A percentile compares a stretch with the other conserved stretches of the same genome.
Evolutionary conservation across 2,113 vertebrate species (phyloP).

Genomic region (Labeo catla): DNA sequence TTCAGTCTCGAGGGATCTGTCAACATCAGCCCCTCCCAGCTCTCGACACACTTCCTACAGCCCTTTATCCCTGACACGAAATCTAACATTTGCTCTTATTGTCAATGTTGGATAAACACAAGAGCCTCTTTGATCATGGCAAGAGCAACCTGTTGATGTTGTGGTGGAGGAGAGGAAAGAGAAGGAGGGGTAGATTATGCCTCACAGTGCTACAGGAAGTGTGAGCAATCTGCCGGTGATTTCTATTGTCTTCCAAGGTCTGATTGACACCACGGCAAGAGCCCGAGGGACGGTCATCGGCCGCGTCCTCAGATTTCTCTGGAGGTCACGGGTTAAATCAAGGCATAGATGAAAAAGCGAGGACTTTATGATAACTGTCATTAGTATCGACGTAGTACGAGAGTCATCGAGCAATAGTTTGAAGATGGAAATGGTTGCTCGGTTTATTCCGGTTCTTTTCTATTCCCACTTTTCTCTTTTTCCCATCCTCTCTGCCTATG

Average conservation of each 20-base stretch:
- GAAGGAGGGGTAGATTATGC: constrained; percentile 34
- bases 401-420: constrained; percentile 18
- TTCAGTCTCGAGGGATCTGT: constrained; percentile 37
- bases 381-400: background rate
- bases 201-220: constrained; percentile 52
- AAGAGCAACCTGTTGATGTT: constrained; percentile 50
- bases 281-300: constrained; percentile 52
- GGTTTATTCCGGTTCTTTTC: constrained; percentile 9
- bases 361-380: constrained; percentile 14
- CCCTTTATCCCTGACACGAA: constrained; percentile 46
- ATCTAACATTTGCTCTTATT: constrained; percentile 55
- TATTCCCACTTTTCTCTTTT: background rate
- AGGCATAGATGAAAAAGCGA: constrained; percentile 21
- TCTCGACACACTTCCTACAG: constrained; percentile 42
- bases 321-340: constrained; percentile 45
- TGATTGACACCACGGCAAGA: constrained; percentile 47
- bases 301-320: constrained; percentile 43
- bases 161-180: constrained; percentile 36
- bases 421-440: background rate
- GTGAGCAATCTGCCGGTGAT: constrained; percentile 46
- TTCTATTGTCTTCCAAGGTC: constrained; percentile 51
- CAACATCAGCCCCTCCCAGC: constrained; percentile 40
- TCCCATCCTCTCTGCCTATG: constrained; percentile 30
- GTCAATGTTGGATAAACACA: constrained; percentile 60
- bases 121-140: constrained; percentile 59